A percentile compares a stretch with the other conserved stretches of the same genome.
phyloP scores from a whole-genome alignment of 2,113 vertebrate genomes.

The Sinocyclocheilus anophthalmus region DNA sequence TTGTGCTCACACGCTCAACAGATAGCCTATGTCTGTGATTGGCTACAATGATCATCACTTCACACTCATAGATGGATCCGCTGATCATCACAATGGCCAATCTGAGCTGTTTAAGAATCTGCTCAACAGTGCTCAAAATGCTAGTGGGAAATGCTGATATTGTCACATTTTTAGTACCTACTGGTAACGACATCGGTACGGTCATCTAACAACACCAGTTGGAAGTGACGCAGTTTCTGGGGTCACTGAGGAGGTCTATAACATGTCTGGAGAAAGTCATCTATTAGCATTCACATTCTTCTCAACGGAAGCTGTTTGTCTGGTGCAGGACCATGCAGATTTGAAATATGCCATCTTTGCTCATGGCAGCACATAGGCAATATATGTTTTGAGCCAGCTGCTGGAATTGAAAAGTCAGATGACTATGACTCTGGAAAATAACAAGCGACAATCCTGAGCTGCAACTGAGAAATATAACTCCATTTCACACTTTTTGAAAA shows the following conservation, averaged over 20 bases:
- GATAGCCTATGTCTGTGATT: no score
- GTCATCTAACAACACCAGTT: neutral
- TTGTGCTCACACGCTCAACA: no score
- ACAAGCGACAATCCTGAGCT: neutral
- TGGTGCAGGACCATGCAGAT: neutral
- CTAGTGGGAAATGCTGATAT: no score
- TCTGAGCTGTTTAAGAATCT: no score
- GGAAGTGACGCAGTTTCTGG: conserved; percentile 20
- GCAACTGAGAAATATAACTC: neutral
- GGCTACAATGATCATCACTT: no score
- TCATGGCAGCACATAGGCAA: conserved; percentile 4
- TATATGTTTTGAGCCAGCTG: neutral
- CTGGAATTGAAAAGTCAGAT: neutral
- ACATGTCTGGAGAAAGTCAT: conserved; percentile 7
- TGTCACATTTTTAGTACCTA: no score
- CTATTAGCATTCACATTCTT: conserved; percentile 3
- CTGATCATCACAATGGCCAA: no score
- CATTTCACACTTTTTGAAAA: neutral
- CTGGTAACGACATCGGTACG: no score
- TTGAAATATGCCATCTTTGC: conserved; percentile 24
- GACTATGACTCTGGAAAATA: neutral
- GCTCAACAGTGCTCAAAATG: no score
- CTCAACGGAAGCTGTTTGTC: neutral
- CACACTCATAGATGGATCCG: no score
- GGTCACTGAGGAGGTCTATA: conserved; percentile 24